Conservation (phyloP, 2,113 vertebrate genomes). For the Protobothrops flavoviridis region DNA sequence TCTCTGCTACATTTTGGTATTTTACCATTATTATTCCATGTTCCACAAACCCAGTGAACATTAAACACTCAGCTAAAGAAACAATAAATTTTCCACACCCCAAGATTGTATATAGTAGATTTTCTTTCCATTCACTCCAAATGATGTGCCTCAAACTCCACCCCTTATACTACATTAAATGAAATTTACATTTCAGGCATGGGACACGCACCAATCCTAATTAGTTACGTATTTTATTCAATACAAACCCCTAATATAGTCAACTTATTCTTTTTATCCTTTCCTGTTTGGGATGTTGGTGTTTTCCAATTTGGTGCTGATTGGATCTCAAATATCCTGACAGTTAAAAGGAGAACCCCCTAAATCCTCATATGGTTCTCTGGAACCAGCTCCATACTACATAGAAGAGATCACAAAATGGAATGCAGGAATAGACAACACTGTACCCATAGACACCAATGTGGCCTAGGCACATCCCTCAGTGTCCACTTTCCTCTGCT, state of each 20-base stretch:
- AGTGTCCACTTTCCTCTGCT: not conserved
- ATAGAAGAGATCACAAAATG: not conserved
- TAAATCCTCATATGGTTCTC: conserved; percentile 76
- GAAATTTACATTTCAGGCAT: not conserved
- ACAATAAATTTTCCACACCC: not conserved
- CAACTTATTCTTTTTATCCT: not conserved
- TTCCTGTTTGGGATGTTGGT: not conserved
- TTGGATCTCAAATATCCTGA: conserved; percentile 67
- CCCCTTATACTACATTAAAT: not conserved
- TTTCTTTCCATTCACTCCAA: not conserved
- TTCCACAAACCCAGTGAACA: not conserved
- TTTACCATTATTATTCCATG: not conserved
- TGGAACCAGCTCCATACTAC: conserved; percentile 69
- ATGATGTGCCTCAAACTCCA: not conserved
- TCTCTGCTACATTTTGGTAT: not conserved
- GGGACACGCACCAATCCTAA: not conserved
- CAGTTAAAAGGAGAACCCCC: conserved; percentile 72
- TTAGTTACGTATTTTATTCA: not conserved
- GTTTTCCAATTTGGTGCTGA: conserved; percentile 75
- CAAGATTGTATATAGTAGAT: not conserved
- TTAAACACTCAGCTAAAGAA: not conserved
- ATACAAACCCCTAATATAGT: not conserved
- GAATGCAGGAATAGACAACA: not conserved
- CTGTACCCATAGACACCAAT: not conserved
- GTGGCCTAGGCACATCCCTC: not conserved